Evolutionary conservation across 2,888 invertebrate species (phyloP), one percentile per base, ranked within the genome.

Genomic region (Zaprionus bogoriensis): DNA sequence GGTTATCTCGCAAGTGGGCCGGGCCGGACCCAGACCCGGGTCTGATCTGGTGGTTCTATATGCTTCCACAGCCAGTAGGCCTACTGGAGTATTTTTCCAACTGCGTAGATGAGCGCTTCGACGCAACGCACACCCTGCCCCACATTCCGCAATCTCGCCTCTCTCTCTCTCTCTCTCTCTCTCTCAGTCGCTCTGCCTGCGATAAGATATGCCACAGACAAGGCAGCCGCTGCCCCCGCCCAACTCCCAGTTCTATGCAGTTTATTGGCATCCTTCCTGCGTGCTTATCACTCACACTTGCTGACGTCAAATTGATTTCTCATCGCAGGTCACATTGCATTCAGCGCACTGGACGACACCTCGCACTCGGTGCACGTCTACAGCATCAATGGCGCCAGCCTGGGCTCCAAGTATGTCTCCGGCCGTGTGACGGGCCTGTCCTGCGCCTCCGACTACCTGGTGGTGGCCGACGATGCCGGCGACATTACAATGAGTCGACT

Each of bases 361-460:
- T 92, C 91, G 57, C 92, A 92, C 77, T 92, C 92, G 7, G 91
- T 92, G 22, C 92, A 92, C 74, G 92, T 92, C 9, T 92, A 91
- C 62, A 92, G 91, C 65, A 89, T 92, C 44, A 93, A 93, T 73
- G 92, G 92, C 4, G 88, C 89, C 51, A 91, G 90, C 74, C 86
- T 92, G 22, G 92, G 92, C 22, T 92, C 92, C 25, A 92, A 92
- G 73, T 92, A 92, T 66, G 92, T 92, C 1, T 91, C 92, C 1
- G 92, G 92, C 4, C 88, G 91, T 66, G 92, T 92, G 2, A 92
- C 92, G 1, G 92, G 92, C 9, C 69, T 92, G 45, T 89, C 91
- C 41, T 90, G 92, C 12, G 91, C 91, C 54, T 91, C 91, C 17
- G 92, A 92, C 75, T 91, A 90, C 74, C 77, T 92, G 10, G 90